phyloP scores from a whole-genome alignment of 2,113 vertebrate genomes.

The Motacilla alba region DNA sequence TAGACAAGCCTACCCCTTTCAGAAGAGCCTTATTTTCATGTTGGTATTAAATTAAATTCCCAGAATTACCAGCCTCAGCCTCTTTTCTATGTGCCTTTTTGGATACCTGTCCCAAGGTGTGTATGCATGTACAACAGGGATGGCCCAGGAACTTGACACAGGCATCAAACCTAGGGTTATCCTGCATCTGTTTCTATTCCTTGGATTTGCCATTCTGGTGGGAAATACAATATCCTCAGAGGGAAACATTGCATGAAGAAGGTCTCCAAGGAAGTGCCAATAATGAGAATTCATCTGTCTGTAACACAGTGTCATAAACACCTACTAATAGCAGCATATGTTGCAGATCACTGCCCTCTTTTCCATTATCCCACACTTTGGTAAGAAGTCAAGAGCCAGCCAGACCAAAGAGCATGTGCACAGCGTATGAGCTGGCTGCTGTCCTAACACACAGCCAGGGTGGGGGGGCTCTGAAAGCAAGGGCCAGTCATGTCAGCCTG shows the following conservation, averaged over 20 bases:
- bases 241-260: background rate
- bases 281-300: background rate
- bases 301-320: background rate
- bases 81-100: background rate
- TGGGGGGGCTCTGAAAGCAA: background rate
- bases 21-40: background rate
- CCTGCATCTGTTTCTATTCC: background rate
- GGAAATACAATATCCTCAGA: background rate
- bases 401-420: background rate
- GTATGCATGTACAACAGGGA: background rate
- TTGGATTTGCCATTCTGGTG: background rate
- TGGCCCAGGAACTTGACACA: background rate
- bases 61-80: background rate
- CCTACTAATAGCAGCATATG: background rate
- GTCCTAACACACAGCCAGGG: background rate
- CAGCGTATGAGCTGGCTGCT: background rate
- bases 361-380: background rate
- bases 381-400: background rate
- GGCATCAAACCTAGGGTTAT: background rate
- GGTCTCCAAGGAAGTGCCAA: slow-evolving; percentile 7
- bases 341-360: background rate
- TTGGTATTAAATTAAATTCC: background rate
- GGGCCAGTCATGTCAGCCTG: background rate
- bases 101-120: background rate
- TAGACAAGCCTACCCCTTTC: background rate